phyloP scores from a whole-genome alignment of 1,140 invertebrate genomes.

The Yoshiicerus persimilis region DNA sequence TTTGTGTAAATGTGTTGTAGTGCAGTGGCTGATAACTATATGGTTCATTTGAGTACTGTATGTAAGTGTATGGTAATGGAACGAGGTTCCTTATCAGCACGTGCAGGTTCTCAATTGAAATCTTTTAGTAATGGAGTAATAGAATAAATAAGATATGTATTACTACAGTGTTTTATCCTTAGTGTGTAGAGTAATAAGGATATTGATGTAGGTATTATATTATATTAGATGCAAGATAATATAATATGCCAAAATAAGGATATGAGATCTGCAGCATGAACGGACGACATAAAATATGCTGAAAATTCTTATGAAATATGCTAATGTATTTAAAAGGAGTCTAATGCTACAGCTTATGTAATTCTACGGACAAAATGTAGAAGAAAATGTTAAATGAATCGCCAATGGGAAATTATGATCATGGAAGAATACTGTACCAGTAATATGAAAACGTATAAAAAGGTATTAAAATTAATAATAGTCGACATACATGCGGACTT shows the following conservation, averaged over 20 bases:
- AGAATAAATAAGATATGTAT: too few relatives aligned
- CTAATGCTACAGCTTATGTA: background rate
- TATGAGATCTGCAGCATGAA: background rate
- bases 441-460: background rate
- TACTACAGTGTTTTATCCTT: too few relatives aligned
- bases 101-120: background rate
- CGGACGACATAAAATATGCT: background rate
- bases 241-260: background rate
- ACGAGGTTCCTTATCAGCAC: too few relatives aligned
- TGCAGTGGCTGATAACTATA: too few relatives aligned
- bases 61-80: too few relatives aligned
- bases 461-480: background rate
- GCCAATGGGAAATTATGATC: background rate
- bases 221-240: background rate
- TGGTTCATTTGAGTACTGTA: too few relatives aligned
- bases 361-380: background rate
- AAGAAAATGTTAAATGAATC: background rate
- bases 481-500: background rate
- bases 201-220: too few relatives aligned
- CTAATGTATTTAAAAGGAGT: background rate
- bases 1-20: too few relatives aligned
- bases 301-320: background rate
- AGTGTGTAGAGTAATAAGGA: background rate
- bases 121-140: too few relatives aligned
- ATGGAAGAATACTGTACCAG: background rate